Evolutionary conservation across 2,888 invertebrate species (phyloP).

Genomic region (Chrysodeixis includens): DNA sequence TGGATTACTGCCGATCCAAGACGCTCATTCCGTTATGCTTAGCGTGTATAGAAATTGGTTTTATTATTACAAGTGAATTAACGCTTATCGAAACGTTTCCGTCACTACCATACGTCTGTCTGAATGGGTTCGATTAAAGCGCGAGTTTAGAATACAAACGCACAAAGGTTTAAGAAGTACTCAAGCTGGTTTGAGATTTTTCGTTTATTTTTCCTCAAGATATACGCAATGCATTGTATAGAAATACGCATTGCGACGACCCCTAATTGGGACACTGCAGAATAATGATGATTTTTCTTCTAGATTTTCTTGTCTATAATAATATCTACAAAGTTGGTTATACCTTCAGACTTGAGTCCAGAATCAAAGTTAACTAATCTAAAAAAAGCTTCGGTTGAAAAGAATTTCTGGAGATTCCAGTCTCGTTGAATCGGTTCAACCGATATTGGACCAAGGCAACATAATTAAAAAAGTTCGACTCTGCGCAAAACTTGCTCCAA

Average conservation of each 20-base stretch:
- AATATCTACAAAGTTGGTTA: not conserved
- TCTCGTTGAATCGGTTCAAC: slow-evolving; percentile 47
- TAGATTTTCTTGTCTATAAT: not conserved
- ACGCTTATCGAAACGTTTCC: slow-evolving; percentile 1
- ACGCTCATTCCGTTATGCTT: not conserved
- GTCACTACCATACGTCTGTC: not conserved
- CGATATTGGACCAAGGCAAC: slow-evolving; percentile 60
- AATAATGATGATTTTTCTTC: not conserved
- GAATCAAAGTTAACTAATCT: slow-evolving; percentile 38
- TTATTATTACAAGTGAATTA: slow-evolving; percentile 1
- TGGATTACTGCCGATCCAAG: slow-evolving; percentile 5
- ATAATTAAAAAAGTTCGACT: slow-evolving; percentile 69
- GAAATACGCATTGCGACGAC: too few relatives aligned
- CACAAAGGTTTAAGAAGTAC: not conserved
- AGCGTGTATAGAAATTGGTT: not conserved
- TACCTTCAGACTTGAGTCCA: slow-evolving; percentile 19
- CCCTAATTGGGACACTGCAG: too few relatives aligned
- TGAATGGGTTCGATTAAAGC: not conserved
- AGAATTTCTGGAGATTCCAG: slow-evolving; percentile 48
- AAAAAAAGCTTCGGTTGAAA: slow-evolving; percentile 39
- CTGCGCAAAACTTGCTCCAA: slow-evolving; percentile 49
- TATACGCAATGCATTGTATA: too few relatives aligned
- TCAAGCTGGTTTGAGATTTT: too few relatives aligned
- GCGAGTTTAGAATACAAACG: not conserved
- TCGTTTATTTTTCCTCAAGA: too few relatives aligned